These are phyloP conservation scores for Amazona finschi DNA, from an alignment of 2,797 vertebrate genomes.

Conservation along the genomic window DNA sequence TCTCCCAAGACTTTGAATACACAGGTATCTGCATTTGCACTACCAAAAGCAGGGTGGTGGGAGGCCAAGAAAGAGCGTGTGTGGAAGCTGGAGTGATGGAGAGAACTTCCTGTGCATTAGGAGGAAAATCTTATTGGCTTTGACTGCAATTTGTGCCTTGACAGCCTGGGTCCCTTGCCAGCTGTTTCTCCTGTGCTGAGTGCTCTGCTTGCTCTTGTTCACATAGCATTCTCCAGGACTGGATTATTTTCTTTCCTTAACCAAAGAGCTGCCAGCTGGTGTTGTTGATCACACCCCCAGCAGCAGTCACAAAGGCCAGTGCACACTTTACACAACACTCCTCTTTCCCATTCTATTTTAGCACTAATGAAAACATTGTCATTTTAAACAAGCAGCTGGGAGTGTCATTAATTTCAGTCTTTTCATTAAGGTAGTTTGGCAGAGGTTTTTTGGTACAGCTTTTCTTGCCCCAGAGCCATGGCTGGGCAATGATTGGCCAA, in stretches of 20 bases:
- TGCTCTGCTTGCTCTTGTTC: conserved; percentile 43
- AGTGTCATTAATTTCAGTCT: conserved; percentile 41
- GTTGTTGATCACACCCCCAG: conserved; percentile 61
- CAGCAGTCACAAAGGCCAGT: conserved; percentile 62
- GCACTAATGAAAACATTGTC: conserved; percentile 61
- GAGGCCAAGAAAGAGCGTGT: neutral
- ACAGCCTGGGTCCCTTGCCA: conserved; percentile 35
- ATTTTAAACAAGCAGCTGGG: conserved; percentile 62
- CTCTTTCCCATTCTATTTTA: conserved; percentile 50
- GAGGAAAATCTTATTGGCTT: conserved; percentile 40
- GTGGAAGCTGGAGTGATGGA: neutral
- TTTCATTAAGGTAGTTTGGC: conserved; percentile 45
- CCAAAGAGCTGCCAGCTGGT: conserved; percentile 72
- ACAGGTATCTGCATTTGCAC: neutral
- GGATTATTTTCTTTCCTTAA: conserved; percentile 51
- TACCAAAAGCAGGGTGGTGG: neutral
- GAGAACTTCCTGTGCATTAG: conserved; percentile 42
- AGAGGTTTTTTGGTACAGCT: neutral
- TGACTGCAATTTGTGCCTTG: conserved; percentile 45
- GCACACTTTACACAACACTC: conserved; percentile 64
- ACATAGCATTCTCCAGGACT: conserved; percentile 40
- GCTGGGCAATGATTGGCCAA: neutral
- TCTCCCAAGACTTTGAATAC: neutral
- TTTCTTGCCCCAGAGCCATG: neutral
- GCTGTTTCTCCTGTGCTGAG: conserved; percentile 57